Evolutionary conservation across 1,140 invertebrate species (phyloP).

Genomic region (Heliothis subflexa): DNA sequence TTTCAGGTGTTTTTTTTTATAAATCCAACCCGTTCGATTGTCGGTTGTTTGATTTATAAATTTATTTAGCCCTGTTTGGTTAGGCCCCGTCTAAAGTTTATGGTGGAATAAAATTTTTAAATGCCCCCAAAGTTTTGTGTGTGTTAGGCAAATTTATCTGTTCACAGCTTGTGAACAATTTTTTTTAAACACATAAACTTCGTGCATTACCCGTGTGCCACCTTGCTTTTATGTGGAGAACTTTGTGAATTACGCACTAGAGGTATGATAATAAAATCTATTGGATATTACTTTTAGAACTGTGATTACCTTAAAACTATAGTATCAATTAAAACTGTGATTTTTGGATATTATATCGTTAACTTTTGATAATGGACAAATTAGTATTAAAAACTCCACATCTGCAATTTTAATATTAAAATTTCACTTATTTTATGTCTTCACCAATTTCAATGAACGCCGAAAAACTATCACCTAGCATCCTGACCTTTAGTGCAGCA

Average conservation of each 20-base stretch:
- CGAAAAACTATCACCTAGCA: not conserved
- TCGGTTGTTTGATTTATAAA: constrained; percentile 77
- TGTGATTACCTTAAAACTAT: not conserved
- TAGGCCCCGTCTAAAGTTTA: constrained; percentile 66
- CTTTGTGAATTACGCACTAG: constrained; percentile 17
- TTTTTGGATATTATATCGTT: not conserved
- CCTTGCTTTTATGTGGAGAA: constrained; percentile 39
- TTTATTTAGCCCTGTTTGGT: constrained; percentile 71
- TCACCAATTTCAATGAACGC: not conserved
- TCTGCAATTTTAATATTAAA: too few species aligned
- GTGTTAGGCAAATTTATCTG: constrained; percentile 48
- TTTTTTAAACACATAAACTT: constrained; percentile 31
- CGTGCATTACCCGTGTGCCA: constrained; percentile 27
- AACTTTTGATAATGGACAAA: not conserved
- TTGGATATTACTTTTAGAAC: constrained; percentile 26
- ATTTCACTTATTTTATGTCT: too few species aligned
- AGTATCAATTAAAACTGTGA: not conserved
- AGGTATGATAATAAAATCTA: constrained; percentile 37
- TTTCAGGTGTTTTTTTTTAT: constrained; percentile 67
- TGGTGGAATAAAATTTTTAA: constrained; percentile 56
- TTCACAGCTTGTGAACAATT: constrained; percentile 37
- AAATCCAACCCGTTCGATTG: constrained; percentile 48
- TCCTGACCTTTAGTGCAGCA: constrained; percentile 8
- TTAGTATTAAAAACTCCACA: too few species aligned
- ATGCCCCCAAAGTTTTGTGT: constrained; percentile 48